Base-by-base conservation (phyloP, 2,113 vertebrate genomes). In the Formicarius rufipectus region DNA sequence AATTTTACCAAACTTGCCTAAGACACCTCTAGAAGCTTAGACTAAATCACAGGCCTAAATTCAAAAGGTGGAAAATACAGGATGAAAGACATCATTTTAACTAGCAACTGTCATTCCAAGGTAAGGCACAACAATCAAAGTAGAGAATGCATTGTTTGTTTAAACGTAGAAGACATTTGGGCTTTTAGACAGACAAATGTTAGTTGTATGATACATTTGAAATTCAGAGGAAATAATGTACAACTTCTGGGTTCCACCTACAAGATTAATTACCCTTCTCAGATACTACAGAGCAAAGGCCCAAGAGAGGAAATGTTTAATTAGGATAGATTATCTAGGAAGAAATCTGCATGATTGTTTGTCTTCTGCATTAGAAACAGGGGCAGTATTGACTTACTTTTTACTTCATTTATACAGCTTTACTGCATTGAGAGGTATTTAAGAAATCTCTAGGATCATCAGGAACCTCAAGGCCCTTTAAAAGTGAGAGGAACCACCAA, bases 171-270 rank as follows among this genome's bases (percentile, higher is more conserved):
- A 71, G 30, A 84, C 35, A 44, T 55, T 44, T 91, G 55, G 35
- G 52, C 63, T 68, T 93, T 75, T 78, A 89, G 77, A 75, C n/a
- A 87, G 52, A 58, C 5, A 86, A 44, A 63, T 52, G 31, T 76
- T 79, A 64, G 25, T 23, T 86, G 12, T 12, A 39, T 27, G 27
- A 72, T 31, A 47, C 10, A 7, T 58, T 84, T 96, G 52, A 94
- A 92, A 95, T 87, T 78, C 89, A 95, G 45, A 23, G 17, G n/a
- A 56, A 16, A 66, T 62, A 89, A 81, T 69, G 91, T 66, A 87
- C 40, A 42, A 15, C 11, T 74, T 40, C 27, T 77, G 23, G 10
- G 31, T 76, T 89, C 39, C 72, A 88, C 19, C 33, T 86, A 24
- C 17, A 73, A 88, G 64, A 91, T 44, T 81, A 88, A 91, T 73